Conservation (phyloP, 2,797 vertebrate species). For the Sebastes diploproa region DNA sequence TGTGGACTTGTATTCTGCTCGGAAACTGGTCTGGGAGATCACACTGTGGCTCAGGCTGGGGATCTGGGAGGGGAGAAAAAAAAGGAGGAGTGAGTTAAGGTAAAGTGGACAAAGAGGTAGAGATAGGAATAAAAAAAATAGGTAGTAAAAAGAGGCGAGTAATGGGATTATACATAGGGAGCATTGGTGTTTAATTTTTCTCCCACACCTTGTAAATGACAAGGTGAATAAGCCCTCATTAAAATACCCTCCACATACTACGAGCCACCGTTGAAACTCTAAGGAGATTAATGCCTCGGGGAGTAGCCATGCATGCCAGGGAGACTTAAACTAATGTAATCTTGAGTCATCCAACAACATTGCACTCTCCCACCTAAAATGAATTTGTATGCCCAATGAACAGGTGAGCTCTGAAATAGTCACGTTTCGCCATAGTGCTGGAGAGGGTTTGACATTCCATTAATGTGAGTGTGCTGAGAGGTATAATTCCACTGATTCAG, state of each 20-base stretch:
- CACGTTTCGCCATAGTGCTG: constrained; percentile 50
- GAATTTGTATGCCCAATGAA: constrained; percentile 69
- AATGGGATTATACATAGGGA: constrained; percentile 53
- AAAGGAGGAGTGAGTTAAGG: background rate
- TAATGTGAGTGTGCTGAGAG: constrained; percentile 68
- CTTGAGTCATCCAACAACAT: constrained; percentile 70
- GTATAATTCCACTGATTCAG: constrained; percentile 72
- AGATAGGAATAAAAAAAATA: constrained; percentile 22
- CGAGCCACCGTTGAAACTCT: constrained; percentile 56
- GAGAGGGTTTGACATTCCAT: constrained; percentile 70
- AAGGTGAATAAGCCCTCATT: constrained; percentile 67
- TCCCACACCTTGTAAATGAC: constrained; percentile 46
- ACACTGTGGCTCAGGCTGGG: constrained; percentile 99
- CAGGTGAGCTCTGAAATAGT: constrained; percentile 67
- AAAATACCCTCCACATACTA: constrained; percentile 63
- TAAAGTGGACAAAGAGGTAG: constrained; percentile 9
- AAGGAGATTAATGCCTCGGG: constrained; percentile 68
- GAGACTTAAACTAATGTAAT: constrained; percentile 73
- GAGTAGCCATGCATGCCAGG: constrained; percentile 64
- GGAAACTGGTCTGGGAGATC: constrained; percentile 98
- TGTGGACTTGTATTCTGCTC: constrained; percentile 96
- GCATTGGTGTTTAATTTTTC: constrained; percentile 46
- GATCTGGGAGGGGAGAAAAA: constrained; percentile 80
- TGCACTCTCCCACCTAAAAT: constrained; percentile 59
- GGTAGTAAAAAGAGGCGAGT: constrained; percentile 1